Evolutionary conservation across 1,140 invertebrate species (phyloP).

Genomic region (Ylistrum balloti): DNA sequence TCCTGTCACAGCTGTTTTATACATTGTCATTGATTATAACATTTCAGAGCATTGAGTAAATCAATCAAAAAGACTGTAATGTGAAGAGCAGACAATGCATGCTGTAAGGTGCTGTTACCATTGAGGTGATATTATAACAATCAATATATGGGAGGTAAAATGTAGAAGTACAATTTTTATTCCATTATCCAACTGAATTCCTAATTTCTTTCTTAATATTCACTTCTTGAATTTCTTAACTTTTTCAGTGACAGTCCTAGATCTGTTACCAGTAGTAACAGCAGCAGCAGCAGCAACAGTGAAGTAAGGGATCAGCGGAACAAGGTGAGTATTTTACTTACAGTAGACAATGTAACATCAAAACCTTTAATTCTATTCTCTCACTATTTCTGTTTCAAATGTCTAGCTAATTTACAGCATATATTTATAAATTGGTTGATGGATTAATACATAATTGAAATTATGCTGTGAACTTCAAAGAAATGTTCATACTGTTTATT

Average conservation of each 20-base stretch:
- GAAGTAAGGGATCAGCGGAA: neutral
- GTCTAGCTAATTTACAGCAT: no score
- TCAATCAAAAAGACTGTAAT: neutral
- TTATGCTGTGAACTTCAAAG: no score
- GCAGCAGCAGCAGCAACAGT: neutral
- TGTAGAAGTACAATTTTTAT: neutral
- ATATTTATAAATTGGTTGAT: no score
- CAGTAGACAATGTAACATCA: no score
- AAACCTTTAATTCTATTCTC: no score
- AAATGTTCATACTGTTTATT: no score
- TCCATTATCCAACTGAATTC: neutral
- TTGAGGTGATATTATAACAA: neutral
- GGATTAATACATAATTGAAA: no score
- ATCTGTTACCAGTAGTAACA: neutral
- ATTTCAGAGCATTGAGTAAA: neutral
- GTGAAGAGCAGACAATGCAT: neutral
- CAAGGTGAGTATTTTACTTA: neutral
- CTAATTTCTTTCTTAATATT: neutral
- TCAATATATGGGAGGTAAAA: neutral
- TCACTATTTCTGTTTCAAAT: no score
- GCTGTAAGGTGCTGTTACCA: neutral
- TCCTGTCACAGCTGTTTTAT: neutral
- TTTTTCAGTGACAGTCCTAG: constrained; percentile 31
- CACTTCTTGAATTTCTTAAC: neutral
- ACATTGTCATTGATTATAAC: neutral